phyloP scores from a whole-genome alignment of 2,797 vertebrate species.

The Sebastes oblongus region DNA sequence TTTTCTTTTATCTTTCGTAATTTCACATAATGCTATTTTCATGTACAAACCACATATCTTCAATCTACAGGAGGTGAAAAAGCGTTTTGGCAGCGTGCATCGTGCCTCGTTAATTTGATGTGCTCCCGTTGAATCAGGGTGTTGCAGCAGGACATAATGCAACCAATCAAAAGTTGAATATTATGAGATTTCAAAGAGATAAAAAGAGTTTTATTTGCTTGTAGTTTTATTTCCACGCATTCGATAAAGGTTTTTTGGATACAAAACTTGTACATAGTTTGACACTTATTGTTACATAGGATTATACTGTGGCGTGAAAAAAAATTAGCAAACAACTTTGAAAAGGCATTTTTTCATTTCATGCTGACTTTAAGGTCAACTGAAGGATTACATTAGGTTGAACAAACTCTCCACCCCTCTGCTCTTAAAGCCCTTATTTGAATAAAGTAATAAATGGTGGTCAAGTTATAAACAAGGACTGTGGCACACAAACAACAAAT shows the following conservation, averaged over 20 bases:
- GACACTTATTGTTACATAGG: neutral
- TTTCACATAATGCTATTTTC: neutral
- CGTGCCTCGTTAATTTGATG: conserved; percentile 36
- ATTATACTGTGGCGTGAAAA: neutral
- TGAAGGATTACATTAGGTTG: conserved; percentile 47
- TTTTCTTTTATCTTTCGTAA: neutral
- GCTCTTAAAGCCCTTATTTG: conserved; percentile 38
- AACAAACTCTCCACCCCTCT: neutral
- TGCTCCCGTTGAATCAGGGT: neutral
- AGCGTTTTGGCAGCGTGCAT: neutral
- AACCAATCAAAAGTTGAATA: conserved; percentile 24
- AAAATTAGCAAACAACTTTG: conserved; percentile 29
- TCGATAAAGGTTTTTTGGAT: neutral
- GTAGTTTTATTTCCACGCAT: neutral
- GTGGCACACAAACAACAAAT: neutral
- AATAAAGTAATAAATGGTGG: conserved; percentile 30
- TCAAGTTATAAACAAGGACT: conserved; percentile 2
- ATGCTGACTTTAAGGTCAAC: conserved; percentile 60
- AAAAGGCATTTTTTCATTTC: conserved; percentile 54
- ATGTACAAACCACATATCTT: neutral
- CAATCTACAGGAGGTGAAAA: neutral
- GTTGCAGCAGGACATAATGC: neutral
- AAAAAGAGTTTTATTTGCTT: neutral
- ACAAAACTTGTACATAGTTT: neutral
- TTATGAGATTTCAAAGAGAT: neutral